Evolutionary conservation across 2,888 invertebrate genomes (phyloP).

Genomic region (Plagiodera versicolora): DNA sequence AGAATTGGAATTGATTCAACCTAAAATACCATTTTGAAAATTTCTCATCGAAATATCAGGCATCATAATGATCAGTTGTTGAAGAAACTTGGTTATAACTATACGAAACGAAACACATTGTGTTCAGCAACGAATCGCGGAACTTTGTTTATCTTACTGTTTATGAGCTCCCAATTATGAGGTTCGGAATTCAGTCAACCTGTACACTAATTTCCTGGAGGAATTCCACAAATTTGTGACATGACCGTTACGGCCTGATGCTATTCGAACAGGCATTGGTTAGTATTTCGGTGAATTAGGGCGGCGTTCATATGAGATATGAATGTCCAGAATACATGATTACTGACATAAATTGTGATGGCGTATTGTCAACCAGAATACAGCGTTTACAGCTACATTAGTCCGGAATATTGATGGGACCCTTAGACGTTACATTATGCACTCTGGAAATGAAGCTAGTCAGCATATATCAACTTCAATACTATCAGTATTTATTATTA

Average conservation of each 20-base stretch:
- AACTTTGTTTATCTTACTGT: too few species aligned
- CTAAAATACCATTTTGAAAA: too few species aligned
- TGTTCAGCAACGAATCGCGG: too few species aligned
- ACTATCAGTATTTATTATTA: too few species aligned
- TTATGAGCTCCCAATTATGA: too few species aligned
- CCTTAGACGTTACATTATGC: not conserved
- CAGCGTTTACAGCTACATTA: constrained; percentile 3
- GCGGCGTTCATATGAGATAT: constrained; percentile 11
- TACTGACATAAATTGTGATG: constrained; percentile 8
- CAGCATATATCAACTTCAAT: not conserved
- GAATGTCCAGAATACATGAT: constrained; percentile 7
- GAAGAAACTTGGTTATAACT: too few species aligned
- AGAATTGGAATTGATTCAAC: too few species aligned
- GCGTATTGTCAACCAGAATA: constrained; percentile 14
- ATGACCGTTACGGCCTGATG: not conserved
- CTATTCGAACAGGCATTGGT: not conserved
- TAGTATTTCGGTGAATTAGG: constrained; percentile 12
- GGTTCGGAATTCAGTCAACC: not conserved
- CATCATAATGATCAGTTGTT: too few species aligned
- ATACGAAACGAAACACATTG: too few species aligned
- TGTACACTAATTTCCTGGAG: not conserved
- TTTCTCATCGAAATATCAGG: too few species aligned
- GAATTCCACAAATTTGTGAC: not conserved
- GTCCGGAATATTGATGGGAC: constrained; percentile 1
- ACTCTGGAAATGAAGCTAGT: not conserved